Percentiles rank a stretch among this genome's conserved stretches.
These are phyloP conservation scores for Martes martes DNA, from an alignment of 2,113 vertebrate species.

Conservation along the genomic window DNA sequence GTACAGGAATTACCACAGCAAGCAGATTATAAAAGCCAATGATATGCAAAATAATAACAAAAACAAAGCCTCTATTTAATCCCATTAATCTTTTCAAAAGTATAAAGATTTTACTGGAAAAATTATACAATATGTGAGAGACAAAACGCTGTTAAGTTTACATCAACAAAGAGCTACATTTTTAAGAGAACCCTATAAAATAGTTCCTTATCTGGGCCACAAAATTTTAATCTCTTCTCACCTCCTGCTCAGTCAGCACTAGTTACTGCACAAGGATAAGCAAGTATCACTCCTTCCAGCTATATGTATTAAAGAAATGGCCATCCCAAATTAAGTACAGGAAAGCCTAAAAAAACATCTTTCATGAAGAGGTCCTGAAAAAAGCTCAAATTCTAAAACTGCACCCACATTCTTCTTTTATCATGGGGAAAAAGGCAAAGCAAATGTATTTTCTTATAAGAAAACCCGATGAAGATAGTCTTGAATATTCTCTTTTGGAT, in stretches of 20 bases:
- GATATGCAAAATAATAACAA: slow-evolving; percentile 7
- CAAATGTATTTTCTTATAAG: neutral
- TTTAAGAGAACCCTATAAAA: neutral
- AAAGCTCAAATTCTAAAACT: slow-evolving; percentile 26
- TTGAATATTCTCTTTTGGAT: neutral
- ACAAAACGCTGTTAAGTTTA: neutral
- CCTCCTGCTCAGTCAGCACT: neutral
- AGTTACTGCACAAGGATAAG: slow-evolving; percentile 33
- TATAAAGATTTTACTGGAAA: slow-evolving; percentile 17
- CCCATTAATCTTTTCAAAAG: neutral
- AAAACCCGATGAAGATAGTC: neutral
- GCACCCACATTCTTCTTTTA: neutral
- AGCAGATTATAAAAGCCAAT: slow-evolving; percentile 12
- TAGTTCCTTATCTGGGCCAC: neutral
- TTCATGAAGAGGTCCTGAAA: neutral
- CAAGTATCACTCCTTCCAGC: neutral
- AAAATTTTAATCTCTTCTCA: slow-evolving; percentile 41
- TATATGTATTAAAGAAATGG: neutral
- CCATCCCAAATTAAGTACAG: neutral
- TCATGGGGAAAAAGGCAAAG: neutral
- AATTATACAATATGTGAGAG: neutral
- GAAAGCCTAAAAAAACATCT: neutral
- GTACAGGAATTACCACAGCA: neutral
- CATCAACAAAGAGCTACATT: neutral
- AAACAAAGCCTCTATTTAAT: slow-evolving; percentile 34